phyloP scores from a whole-genome alignment of 1,140 invertebrate genomes.

The Trichonephila inaurata region DNA sequence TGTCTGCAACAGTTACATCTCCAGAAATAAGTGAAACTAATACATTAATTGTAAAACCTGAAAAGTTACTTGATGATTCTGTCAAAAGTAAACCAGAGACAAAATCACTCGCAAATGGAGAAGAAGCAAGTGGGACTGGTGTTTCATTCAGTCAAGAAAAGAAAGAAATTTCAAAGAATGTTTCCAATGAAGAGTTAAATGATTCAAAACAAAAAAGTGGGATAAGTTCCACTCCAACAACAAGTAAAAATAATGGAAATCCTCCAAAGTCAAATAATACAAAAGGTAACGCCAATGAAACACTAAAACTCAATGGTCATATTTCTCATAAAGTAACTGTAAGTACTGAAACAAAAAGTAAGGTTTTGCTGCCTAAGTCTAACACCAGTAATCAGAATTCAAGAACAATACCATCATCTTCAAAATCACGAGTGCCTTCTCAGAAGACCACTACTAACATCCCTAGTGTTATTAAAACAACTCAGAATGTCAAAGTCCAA shows the following conservation, averaged over 20 bases:
- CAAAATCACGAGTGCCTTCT: constrained; percentile 13
- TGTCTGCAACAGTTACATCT: constrained; percentile 46
- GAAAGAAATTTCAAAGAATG: background rate
- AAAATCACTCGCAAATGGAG: background rate
- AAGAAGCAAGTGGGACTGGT: background rate
- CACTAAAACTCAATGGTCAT: constrained; percentile 30
- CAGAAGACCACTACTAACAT: constrained; percentile 39
- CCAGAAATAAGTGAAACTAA: background rate
- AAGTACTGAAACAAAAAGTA: constrained; percentile 66
- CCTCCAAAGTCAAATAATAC: background rate
- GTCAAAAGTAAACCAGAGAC: background rate
- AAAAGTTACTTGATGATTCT: background rate
- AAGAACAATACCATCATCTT: background rate
- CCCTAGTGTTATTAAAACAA: constrained; percentile 65
- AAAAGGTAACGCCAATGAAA: background rate
- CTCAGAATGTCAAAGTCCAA: constrained; percentile 65
- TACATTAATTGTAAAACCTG: background rate
- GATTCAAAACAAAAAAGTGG: background rate
- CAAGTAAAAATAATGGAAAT: background rate
- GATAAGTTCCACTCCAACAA: background rate
- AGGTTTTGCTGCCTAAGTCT: constrained; percentile 39
- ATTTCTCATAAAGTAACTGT: constrained; percentile 65
- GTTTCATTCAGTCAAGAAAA: background rate
- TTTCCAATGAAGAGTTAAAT: too few relatives aligned
- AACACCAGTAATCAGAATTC: background rate